Conservation (phyloP, 2,113 vertebrate species). For the Syngnathus typhle region DNA sequence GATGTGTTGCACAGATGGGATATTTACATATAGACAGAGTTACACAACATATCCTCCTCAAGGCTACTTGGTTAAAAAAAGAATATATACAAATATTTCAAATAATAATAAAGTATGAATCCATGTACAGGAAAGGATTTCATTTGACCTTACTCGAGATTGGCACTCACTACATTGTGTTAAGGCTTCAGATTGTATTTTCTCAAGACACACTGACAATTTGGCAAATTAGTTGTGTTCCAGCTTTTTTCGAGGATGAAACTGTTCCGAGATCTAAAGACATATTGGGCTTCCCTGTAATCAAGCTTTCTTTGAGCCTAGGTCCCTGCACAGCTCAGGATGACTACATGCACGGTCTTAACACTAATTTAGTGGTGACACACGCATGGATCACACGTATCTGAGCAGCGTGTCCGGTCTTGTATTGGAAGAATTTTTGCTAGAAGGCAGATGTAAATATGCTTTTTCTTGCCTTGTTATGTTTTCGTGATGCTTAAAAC, state of each 20-base stretch:
- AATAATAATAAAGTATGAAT: background rate
- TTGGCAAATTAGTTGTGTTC: background rate
- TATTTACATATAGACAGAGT: background rate
- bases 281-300: slow-evolving; percentile 28
- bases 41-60: background rate
- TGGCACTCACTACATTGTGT: background rate
- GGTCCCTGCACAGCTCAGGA: slow-evolving; percentile 11
- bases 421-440: slow-evolving; percentile 49
- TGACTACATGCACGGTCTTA: slow-evolving; percentile 10
- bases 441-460: slow-evolving; percentile 34
- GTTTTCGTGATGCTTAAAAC: background rate
- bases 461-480: slow-evolving; percentile 28
- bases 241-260: slow-evolving; percentile 30
- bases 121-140: background rate
- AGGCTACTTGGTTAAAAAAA: background rate
- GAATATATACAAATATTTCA: no score
- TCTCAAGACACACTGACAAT: background rate
- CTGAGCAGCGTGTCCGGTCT: slow-evolving; percentile 42
- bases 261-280: slow-evolving; percentile 23
- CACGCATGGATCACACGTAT: slow-evolving; percentile 27
- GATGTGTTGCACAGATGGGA: slow-evolving; percentile 1
- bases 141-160: background rate
- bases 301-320: slow-evolving; percentile 31
- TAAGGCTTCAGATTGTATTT: background rate
- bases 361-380: slow-evolving; percentile 5